Percentiles rank a stretch among this genome's conserved stretches.
phyloP scores from a whole-genome alignment of 2,113 vertebrate genomes.

The Colaptes auratus region DNA sequence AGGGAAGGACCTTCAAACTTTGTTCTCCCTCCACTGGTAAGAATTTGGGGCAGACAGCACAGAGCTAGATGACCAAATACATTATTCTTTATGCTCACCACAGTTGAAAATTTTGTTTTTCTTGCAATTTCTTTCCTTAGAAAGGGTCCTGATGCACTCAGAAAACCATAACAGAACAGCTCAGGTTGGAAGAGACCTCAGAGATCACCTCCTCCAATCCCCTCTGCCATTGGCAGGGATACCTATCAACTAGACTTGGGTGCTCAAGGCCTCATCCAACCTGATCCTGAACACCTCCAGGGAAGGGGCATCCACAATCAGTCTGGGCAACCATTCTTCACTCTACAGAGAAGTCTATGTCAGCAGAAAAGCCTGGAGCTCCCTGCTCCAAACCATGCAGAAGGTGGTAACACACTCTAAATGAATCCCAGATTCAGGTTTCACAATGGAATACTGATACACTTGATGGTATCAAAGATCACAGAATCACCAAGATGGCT shows the following conservation, averaged over 20 bases:
- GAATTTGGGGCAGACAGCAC: neutral
- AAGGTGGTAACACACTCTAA: conserved; percentile 37
- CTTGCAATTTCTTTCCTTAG: neutral
- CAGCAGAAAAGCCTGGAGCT: conserved; percentile 32
- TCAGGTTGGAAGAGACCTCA: no score
- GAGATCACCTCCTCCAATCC: no score
- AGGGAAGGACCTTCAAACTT: neutral
- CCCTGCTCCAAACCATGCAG: conserved; percentile 56
- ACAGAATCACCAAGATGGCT: neutral
- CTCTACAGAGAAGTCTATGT: conserved; percentile 29
- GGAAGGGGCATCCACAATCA: no score
- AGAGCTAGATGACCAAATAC: neutral
- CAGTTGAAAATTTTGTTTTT: neutral
- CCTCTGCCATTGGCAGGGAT: no score
- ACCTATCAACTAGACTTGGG: no score
- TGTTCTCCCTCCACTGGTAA: neutral
- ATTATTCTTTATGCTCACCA: neutral
- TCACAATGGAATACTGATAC: conserved; percentile 65
- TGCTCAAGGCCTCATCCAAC: no score
- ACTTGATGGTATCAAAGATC: conserved; percentile 54
- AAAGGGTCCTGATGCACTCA: neutral
- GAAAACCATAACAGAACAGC: conserved; percentile 41
- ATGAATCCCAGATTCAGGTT: conserved; percentile 57
- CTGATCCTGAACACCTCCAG: no score
- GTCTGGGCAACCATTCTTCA: conserved; percentile 29